These are phyloP conservation scores for Melolontha melolontha DNA, from an alignment of 2,888 invertebrate species.

Conservation along the genomic window DNA sequence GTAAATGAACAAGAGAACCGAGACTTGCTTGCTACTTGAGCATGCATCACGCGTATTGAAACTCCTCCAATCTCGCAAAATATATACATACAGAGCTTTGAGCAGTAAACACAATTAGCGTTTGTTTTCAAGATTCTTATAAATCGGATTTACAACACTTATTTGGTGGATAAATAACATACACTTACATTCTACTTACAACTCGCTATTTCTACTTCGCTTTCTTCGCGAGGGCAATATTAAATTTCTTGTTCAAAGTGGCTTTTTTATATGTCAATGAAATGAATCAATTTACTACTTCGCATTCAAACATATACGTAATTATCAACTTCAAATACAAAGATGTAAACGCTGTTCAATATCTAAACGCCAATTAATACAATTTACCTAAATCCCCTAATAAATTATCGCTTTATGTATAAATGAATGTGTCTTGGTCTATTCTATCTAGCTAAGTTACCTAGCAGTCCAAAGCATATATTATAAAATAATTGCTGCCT, in stretches of 20 bases:
- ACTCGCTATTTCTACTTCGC: background rate
- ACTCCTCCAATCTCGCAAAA: conserved; percentile 58
- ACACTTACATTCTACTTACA: conserved; percentile 25
- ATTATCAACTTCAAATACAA: background rate
- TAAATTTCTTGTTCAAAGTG: background rate
- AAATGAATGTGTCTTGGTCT: background rate
- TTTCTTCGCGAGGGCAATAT: background rate
- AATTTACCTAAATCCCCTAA: background rate
- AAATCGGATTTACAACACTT: conserved; percentile 61
- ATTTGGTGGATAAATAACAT: conserved; percentile 51
- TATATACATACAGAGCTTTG: conserved; percentile 56
- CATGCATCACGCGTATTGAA: conserved; percentile 58
- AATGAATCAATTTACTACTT: too few species aligned
- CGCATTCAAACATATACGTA: background rate
- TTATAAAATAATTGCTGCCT: conserved; percentile 17
- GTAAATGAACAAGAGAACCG: conserved; percentile 57
- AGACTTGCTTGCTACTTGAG: conserved; percentile 53
- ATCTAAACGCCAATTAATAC: conserved; percentile 8
- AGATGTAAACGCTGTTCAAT: background rate
- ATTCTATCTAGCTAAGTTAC: too few species aligned
- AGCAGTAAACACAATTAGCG: conserved; percentile 63
- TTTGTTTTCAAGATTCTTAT: conserved; percentile 62
- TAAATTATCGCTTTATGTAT: background rate
- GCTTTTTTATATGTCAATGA: too few species aligned
- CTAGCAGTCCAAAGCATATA: conserved; percentile 3